Percentiles rank a stretch among this genome's conserved stretches.
Evolutionary conservation across 2,888 invertebrate genomes (phyloP).

Genomic region (Rhamnusium bicolor): DNA sequence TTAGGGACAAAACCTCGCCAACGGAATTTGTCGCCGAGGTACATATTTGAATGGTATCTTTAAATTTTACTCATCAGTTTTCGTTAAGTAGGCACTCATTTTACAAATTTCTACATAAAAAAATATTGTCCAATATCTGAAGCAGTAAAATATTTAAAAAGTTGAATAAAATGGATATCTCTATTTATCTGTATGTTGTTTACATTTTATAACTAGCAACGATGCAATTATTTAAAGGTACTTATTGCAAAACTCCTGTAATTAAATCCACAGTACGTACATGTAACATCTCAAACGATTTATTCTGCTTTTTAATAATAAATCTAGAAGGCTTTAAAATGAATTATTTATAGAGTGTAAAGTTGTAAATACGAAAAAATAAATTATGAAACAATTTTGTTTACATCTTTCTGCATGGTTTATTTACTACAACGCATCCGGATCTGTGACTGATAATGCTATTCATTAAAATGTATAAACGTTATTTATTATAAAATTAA

Average conservation of each 20-base stretch:
- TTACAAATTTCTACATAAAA: too few species aligned
- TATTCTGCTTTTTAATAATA: constrained; percentile 1
- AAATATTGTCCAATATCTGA: too few species aligned
- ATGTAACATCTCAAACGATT: background rate
- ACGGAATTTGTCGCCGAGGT: too few species aligned
- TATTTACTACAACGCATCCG: constrained; percentile 23
- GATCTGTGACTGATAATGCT: constrained; percentile 21
- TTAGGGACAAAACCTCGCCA: too few species aligned
- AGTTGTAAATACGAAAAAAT: background rate
- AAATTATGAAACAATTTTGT: constrained; percentile 18
- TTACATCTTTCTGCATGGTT: constrained; percentile 18
- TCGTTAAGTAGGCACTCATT: too few species aligned
- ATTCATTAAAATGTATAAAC: constrained; percentile 22
- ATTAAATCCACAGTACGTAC: background rate
- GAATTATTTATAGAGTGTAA: constrained; percentile 20
- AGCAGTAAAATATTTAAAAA: too few species aligned
- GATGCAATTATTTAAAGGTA: too few species aligned
- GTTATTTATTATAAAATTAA: constrained; percentile 10
- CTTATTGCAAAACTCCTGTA: background rate
- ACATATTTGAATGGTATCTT: too few species aligned
- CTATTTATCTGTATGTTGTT: too few species aligned
- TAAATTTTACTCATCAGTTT: too few species aligned
- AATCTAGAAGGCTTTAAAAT: constrained; percentile 2
- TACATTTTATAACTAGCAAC: too few species aligned
- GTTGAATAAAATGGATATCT: too few species aligned